These are phyloP conservation scores for Coregonus clupeaformis DNA, from an alignment of 2,113 vertebrate species.

Conservation along the genomic window DNA sequence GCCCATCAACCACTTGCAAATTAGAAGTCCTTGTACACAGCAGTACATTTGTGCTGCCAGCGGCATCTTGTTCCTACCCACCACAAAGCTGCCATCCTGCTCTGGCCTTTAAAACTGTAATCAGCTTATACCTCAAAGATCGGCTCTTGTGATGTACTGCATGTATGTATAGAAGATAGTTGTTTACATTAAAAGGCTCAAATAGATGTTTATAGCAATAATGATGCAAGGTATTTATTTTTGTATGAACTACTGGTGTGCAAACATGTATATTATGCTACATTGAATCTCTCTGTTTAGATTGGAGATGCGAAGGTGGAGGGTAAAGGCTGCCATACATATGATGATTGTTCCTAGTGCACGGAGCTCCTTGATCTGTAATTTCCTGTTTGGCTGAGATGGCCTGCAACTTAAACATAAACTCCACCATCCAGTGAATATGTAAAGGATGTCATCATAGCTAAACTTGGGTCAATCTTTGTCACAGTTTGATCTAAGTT, in stretches of 20 bases:
- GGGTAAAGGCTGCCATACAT: background rate
- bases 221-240: background rate
- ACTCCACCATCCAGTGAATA: background rate
- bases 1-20: slow-evolving; percentile 72
- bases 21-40: slow-evolving; percentile 56
- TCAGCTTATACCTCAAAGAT: background rate
- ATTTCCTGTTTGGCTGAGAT: background rate
- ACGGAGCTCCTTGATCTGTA: slow-evolving; percentile 1
- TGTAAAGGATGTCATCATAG: slow-evolving; percentile 8
- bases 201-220: background rate
- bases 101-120: slow-evolving; percentile 10
- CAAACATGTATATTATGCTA: too few species aligned
- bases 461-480: background rate
- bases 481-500: background rate
- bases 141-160: background rate
- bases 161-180: background rate
- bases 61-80: slow-evolving; percentile 53
- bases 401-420: background rate
- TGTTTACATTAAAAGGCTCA: too few species aligned
- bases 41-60: slow-evolving; percentile 51
- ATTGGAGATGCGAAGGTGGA: slow-evolving; percentile 3
- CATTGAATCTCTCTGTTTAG: background rate
- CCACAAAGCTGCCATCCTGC: slow-evolving; percentile 34
- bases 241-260: too few species aligned
- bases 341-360: slow-evolving; percentile 9